A percentile compares a stretch with the other conserved stretches of the same genome.
These are phyloP conservation scores for Acyrthosiphon pisum DNA, from an alignment of 1,140 invertebrate species.

Conservation along the genomic window DNA sequence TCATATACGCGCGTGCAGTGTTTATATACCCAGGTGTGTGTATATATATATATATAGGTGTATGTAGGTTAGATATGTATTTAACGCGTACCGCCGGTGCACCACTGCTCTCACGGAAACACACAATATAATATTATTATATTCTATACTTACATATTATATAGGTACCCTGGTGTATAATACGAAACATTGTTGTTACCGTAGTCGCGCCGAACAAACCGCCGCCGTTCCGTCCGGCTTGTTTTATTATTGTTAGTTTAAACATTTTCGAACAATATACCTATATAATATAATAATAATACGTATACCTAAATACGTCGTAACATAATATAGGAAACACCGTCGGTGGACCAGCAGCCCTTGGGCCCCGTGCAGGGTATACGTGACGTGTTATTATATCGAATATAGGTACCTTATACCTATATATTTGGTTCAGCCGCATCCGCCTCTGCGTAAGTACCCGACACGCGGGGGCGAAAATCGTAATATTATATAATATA, in stretches of 20 bases:
- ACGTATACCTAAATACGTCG: background rate
- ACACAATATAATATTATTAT: background rate
- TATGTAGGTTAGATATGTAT: background rate
- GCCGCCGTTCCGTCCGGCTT: background rate
- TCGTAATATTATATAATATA: background rate
- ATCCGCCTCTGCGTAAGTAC: no score
- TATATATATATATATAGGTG: background rate
- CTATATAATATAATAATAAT: background rate
- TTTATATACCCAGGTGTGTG: background rate
- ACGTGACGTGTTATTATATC: background rate
- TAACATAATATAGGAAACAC: background rate
- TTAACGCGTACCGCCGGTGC: background rate
- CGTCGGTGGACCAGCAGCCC: background rate
- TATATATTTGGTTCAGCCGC: background rate
- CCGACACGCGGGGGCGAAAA: slow-evolving; percentile 20
- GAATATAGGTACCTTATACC: background rate
- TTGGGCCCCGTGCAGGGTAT: background rate
- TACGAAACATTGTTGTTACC: background rate
- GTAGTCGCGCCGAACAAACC: background rate
- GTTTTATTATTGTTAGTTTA: background rate
- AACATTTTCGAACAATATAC: background rate
- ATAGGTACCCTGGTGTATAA: background rate
- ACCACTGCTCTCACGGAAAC: background rate
- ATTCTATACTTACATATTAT: background rate
- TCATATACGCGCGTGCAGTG: background rate